Evolutionary conservation across 2,113 vertebrate genomes (phyloP), one percentile per base, ranked within the genome.

Genomic region (Lichenostomus cassidix): DNA sequence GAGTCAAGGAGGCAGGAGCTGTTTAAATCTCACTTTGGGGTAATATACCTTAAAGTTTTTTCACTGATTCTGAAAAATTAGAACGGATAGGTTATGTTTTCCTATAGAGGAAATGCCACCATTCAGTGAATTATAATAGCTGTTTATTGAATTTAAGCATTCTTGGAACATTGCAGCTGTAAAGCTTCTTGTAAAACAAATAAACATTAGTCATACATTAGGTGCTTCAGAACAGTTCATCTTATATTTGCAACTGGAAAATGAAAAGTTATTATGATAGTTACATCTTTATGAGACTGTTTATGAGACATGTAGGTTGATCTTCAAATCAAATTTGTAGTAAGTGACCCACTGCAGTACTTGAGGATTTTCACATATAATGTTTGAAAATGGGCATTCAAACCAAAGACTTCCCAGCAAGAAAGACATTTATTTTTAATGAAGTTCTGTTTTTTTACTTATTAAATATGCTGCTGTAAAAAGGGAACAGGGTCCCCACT

Each of bases 61-160:
- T 94, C 92, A 92, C 84, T 68, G 80, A 58, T 85, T 90, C 82
- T 90, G 90, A 96, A 96, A 96, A 95, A 95, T 90, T 47, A 80
- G 76, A 97, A 91, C 44, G 70, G 89, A 94, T 95, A 73, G 88
- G 79, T 91, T 95, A 85, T 89, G 89, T 79, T 97, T 93, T 81
- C 92, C 78, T 89, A 79, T 23, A 77, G 82, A 94, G 42, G 42
- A 91, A 89, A 52, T 83, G 77, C 90, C 80, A 95, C 82, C 91
- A 79, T 96, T 94, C 82, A 71, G 89, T 96, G 94, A 97, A 53
- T 93, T 94, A 75, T 91, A 95, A 96, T 90, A 78, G 89, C 94
- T 94, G 78, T 82, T 97, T 95, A 93, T 89, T 96, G 93, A 92
- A 96, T 94, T 94, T 96, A 97, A 97, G 83, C 63, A 74, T 96